Conservation (phyloP, 2,888 invertebrate genomes). For the Pristionchus arcanus region DNA sequence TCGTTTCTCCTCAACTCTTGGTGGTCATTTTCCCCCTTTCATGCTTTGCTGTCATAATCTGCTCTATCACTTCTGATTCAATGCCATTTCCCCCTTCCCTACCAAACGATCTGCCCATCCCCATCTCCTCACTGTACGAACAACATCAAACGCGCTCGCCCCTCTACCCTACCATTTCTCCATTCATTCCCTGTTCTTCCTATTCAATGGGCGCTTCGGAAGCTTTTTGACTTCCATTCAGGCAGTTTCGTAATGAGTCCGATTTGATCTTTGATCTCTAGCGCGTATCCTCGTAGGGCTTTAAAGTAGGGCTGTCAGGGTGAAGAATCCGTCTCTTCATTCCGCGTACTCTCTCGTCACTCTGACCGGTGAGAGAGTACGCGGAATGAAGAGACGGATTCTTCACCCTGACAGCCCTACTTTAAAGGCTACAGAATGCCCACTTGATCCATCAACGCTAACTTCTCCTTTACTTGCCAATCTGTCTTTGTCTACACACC, state of each 20-base stretch:
- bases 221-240: background rate
- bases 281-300: background rate
- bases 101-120: background rate
- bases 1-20: background rate
- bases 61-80: background rate
- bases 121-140: background rate
- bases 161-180: background rate
- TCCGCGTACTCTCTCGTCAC: no score
- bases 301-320: no score
- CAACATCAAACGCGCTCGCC: background rate
- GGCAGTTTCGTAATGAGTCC: background rate
- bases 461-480: constrained; percentile 8
- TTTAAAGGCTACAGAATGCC: background rate
- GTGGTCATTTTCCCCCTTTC: background rate
- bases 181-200: background rate
- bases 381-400: no score
- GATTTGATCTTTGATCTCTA: constrained; percentile 4
- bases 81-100: no score
- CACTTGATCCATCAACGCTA: background rate
- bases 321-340: no score
- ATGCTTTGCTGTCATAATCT: background rate
- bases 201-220: constrained; percentile 17
- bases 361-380: no score
- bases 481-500: constrained; percentile 34
- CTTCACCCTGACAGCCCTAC: no score